Percentiles rank a stretch among this genome's conserved stretches.
phyloP scores from a whole-genome alignment of 2,888 invertebrate genomes.

The Matsumyia berberina region DNA sequence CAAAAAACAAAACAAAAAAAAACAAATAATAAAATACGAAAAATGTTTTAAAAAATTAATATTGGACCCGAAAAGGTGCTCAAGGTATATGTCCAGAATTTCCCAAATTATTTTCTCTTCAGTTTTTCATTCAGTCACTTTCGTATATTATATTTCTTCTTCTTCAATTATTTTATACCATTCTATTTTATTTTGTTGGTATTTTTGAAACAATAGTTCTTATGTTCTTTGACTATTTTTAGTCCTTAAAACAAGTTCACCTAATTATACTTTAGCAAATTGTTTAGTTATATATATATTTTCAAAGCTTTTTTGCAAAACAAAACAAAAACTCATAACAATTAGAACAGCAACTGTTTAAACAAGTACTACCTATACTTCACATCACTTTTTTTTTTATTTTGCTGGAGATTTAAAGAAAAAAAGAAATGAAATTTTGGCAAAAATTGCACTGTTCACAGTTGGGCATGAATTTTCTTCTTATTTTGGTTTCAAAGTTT shows the following conservation, averaged over 20 bases:
- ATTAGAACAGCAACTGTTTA: conserved; percentile 7
- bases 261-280: conserved; percentile 39
- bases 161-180: conserved; percentile 16
- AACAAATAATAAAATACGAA: conserved; percentile 23
- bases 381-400: conserved; percentile 31
- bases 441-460: conserved; percentile 59
- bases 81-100: conserved; percentile 81
- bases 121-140: conserved; percentile 36
- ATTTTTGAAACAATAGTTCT: conserved; percentile 9
- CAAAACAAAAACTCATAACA: not conserved
- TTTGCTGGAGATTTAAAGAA: conserved; percentile 34
- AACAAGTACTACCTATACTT: not conserved
- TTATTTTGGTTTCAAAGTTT: not conserved
- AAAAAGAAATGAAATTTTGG: conserved; percentile 8
- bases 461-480: conserved; percentile 55
- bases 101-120: conserved; percentile 41
- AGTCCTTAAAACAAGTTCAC: conserved; percentile 35
- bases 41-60: conserved; percentile 53
- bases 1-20: conserved; percentile 46
- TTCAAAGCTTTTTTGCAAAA: conserved; percentile 48
- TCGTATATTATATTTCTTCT: conserved; percentile 15
- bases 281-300: no score
- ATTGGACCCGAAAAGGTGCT: conserved; percentile 83
- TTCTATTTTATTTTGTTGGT: conserved; percentile 1
- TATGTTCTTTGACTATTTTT: conserved; percentile 27